Percentiles rank a stretch among this genome's conserved stretches.
phyloP scores from a whole-genome alignment of 2,888 invertebrate genomes.

The Cynaeus angustus region DNA sequence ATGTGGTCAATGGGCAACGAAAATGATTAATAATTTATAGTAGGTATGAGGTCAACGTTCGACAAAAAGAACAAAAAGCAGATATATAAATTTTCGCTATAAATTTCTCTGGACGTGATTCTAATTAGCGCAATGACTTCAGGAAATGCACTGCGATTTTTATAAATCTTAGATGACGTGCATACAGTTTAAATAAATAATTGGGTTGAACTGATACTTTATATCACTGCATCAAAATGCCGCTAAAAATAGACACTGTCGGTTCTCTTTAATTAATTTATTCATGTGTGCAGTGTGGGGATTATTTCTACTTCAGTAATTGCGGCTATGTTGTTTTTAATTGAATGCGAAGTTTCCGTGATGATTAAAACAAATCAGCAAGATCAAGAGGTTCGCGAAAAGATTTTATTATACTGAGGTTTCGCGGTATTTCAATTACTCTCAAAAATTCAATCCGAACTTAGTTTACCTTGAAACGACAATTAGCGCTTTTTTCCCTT shows the following conservation, averaged over 20 bases:
- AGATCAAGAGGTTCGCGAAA: neutral
- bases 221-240: conserved; percentile 20
- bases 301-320: conserved; percentile 32
- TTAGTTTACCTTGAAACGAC: no score
- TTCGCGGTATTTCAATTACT: neutral
- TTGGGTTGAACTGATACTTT: conserved; percentile 3
- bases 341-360: conserved; percentile 30
- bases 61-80: neutral
- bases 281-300: conserved; percentile 32
- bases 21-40: conserved; percentile 37
- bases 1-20: conserved; percentile 32
- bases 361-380: conserved; percentile 25
- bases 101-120: conserved; percentile 22
- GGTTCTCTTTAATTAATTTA: conserved; percentile 36
- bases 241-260: conserved; percentile 27
- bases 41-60: conserved; percentile 37
- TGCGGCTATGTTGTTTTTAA: conserved; percentile 31
- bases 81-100: neutral
- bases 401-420: conserved; percentile 1
- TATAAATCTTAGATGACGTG: neutral
- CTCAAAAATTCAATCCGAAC: no score
- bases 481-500: no score
- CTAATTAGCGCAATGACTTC: conserved; percentile 21
- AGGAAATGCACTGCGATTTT: conserved; percentile 19
- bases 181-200: neutral